phyloP scores from a whole-genome alignment of 2,888 invertebrate species.

The Perdita meconis region DNA sequence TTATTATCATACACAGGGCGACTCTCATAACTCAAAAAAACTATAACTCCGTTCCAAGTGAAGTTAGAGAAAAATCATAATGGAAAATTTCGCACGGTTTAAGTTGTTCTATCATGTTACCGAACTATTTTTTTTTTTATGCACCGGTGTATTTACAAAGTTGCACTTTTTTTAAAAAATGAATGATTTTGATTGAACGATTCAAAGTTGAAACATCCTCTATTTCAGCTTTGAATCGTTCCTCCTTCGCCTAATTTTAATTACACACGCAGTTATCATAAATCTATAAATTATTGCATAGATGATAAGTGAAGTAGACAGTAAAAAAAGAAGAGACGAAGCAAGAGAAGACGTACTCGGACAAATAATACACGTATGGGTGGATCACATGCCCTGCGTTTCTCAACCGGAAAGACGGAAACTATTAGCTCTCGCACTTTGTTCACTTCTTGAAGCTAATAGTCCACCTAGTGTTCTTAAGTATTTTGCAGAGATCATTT shows the following conservation, averaged over 20 bases:
- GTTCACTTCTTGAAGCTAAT: conserved; percentile 89
- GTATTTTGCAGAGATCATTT: conserved; percentile 89
- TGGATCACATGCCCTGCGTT: conserved; percentile 91
- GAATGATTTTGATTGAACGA: too few relatives aligned
- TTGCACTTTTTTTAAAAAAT: too few relatives aligned
- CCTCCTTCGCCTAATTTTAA: background rate
- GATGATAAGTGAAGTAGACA: conserved; percentile 76
- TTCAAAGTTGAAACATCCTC: too few relatives aligned
- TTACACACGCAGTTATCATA: background rate
- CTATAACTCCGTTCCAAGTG: too few relatives aligned
- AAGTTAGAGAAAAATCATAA: too few relatives aligned
- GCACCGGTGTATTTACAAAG: too few relatives aligned
- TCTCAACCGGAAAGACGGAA: conserved; percentile 93
- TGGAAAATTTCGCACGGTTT: too few relatives aligned
- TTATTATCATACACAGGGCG: background rate
- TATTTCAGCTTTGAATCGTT: background rate
- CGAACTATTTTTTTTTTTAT: too few relatives aligned
- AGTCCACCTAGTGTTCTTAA: conserved; percentile 88
- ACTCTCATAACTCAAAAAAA: too few relatives aligned
- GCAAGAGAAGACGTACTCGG: conserved; percentile 88
- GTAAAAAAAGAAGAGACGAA: conserved; percentile 80
- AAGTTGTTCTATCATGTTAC: too few relatives aligned
- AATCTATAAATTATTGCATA: conserved; percentile 47
- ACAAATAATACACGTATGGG: conserved; percentile 91
- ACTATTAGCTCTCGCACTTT: conserved; percentile 89